These are phyloP conservation scores for Linnaemya vulpina DNA, from an alignment of 2,888 invertebrate species.

Conservation along the genomic window DNA sequence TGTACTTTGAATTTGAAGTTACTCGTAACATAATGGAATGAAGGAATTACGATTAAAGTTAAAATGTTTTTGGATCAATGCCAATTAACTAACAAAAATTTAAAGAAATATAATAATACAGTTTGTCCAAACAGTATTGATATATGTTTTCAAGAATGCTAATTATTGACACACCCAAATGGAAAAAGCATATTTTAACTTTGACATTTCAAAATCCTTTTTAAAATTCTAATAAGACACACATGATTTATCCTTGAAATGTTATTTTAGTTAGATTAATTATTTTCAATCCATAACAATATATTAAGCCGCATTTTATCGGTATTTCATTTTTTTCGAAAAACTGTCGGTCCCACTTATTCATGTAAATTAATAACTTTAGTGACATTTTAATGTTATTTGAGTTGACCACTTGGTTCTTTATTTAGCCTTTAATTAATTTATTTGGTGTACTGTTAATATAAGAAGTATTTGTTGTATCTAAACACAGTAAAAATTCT, in stretches of 20 bases:
- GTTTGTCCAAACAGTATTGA: background rate
- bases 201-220: slow-evolving; percentile 36
- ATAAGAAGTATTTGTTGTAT: background rate
- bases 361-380: slow-evolving; percentile 68
- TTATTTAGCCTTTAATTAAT: slow-evolving; percentile 1
- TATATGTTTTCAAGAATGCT: background rate
- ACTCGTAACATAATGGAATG: slow-evolving; percentile 16
- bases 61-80: slow-evolving; percentile 43
- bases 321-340: too few species aligned
- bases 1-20: slow-evolving; percentile 35
- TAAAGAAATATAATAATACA: background rate
- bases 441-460: background rate
- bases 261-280: background rate
- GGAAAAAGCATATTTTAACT: slow-evolving; percentile 4
- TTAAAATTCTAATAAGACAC: slow-evolving; percentile 1
- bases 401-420: background rate
- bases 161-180: slow-evolving; percentile 53
- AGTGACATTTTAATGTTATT: slow-evolving; percentile 61
- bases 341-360: background rate
- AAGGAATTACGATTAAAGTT: slow-evolving; percentile 14
- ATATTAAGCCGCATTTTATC: slow-evolving; percentile 22
- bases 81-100: slow-evolving; percentile 23
- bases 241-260: slow-evolving; percentile 25
- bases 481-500: slow-evolving; percentile 35
- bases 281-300: background rate